These are phyloP conservation scores for Aspidoscelis tigris DNA, from an alignment of 2,113 vertebrate genomes.

Conservation along the genomic window DNA sequence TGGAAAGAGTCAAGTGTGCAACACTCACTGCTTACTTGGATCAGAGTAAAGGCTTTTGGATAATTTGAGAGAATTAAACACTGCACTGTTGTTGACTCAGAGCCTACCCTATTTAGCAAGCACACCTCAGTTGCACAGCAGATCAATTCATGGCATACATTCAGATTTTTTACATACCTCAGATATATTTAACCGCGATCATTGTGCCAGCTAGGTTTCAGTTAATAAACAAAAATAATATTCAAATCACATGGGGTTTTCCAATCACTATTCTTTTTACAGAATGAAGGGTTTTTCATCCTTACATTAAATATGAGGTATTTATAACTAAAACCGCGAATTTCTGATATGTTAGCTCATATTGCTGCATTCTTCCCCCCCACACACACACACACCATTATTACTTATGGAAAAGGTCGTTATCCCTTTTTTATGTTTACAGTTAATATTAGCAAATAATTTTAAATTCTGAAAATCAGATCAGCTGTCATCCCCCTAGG, in stretches of 20 bases:
- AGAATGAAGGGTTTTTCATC: slow-evolving; percentile 4
- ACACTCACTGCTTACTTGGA: neutral
- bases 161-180: neutral
- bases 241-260: neutral
- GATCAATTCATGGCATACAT: neutral
- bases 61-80: neutral
- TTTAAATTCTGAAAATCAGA: slow-evolving; percentile 37
- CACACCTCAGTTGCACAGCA: neutral
- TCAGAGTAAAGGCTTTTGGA: neutral
- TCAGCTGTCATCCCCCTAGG: slow-evolving; percentile 29
- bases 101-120: neutral
- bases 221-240: neutral
- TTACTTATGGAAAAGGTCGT: slow-evolving; percentile 39
- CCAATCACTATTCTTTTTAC: neutral
- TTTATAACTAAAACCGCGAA: slow-evolving; percentile 26
- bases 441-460: slow-evolving; percentile 31
- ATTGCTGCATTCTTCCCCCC: slow-evolving; percentile 31
- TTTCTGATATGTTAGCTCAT: slow-evolving; percentile 13
- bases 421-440: slow-evolving; percentile 39
- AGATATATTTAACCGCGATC: neutral
- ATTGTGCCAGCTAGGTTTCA: neutral
- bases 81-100: neutral
- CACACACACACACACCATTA: neutral
- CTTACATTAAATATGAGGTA: slow-evolving; percentile 26
- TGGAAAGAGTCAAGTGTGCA: neutral